These are phyloP conservation scores for Xyliphius kryptos DNA, from an alignment of 2,113 vertebrate species.

Conservation along the genomic window DNA sequence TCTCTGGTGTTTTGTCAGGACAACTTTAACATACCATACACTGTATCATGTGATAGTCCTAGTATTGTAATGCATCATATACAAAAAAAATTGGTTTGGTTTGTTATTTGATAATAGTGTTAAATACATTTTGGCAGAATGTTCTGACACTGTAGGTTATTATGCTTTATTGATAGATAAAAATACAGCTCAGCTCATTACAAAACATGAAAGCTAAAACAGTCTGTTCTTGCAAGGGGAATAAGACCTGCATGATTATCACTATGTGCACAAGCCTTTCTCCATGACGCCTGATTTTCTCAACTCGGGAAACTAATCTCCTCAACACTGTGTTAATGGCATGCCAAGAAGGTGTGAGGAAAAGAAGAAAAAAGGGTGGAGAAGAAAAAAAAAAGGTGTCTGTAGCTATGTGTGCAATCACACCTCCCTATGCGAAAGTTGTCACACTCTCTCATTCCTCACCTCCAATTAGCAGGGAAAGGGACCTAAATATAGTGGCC, in stretches of 20 bases:
- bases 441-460: slow-evolving; percentile 48
- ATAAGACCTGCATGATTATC: slow-evolving; percentile 42
- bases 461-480: slow-evolving; percentile 49
- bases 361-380: slow-evolving; percentile 8
- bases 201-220: too few species aligned
- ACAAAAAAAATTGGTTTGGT: too few species aligned
- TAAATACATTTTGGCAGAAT: too few species aligned
- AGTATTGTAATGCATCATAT: too few species aligned
- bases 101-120: too few species aligned
- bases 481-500: slow-evolving; percentile 41
- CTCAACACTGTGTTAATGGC: slow-evolving; percentile 44
- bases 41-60: too few species aligned
- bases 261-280: slow-evolving; percentile 13
- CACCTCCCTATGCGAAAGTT: slow-evolving; percentile 48
- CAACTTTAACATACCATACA: too few species aligned
- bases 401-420: slow-evolving; percentile 43
- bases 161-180: too few species aligned
- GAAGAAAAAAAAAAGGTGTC: slow-evolving; percentile 32
- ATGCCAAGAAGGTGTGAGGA: slow-evolving; percentile 46
- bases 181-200: too few species aligned
- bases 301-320: slow-evolving; percentile 50
- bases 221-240: too few species aligned
- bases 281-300: slow-evolving; percentile 36
- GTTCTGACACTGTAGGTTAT: too few species aligned
- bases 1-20: too few species aligned